A percentile compares a stretch with the other conserved stretches of the same genome.
Conservation (phyloP, 2,888 invertebrate species). For the Maniola hyperantus region DNA sequence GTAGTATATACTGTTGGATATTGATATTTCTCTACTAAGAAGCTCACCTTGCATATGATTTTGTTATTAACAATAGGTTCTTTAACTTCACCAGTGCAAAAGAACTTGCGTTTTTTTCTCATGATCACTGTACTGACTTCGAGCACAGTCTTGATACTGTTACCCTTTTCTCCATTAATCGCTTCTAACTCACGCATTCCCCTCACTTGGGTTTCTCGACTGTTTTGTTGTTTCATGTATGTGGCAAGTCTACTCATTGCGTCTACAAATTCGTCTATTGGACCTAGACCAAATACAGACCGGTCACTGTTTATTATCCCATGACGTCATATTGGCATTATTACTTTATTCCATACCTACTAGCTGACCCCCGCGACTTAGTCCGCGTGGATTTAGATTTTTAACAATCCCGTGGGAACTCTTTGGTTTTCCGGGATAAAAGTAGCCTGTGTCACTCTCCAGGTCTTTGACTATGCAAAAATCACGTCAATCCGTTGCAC, state of each 20-base stretch:
- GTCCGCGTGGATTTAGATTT: too few species aligned
- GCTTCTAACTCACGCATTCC: conserved; percentile 77
- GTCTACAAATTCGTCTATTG: conserved; percentile 75
- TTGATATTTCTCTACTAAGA: background rate
- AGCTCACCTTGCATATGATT: conserved; percentile 72
- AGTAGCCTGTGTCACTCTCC: too few species aligned
- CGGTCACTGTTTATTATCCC: too few species aligned
- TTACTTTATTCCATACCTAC: too few species aligned
- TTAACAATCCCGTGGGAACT: too few species aligned
- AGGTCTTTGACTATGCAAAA: too few species aligned
- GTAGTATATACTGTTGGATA: too few species aligned
- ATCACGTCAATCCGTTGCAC: too few species aligned
- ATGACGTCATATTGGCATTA: too few species aligned
- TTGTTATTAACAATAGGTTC: conserved; percentile 78
- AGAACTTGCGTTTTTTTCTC: conserved; percentile 76
- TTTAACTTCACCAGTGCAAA: conserved; percentile 76
- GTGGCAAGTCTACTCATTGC: conserved; percentile 69
- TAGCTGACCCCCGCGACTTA: too few species aligned
- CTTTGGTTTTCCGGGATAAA: too few species aligned
- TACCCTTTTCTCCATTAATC: conserved; percentile 76
- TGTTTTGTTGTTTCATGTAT: conserved; percentile 75
- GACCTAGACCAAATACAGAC: too few species aligned
- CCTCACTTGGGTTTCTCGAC: conserved; percentile 70
- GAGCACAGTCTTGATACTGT: conserved; percentile 74
- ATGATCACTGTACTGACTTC: conserved; percentile 75